A percentile compares a stretch with the other conserved stretches of the same genome.
Conservation (phyloP, 2,888 invertebrate species). For the Pheosia gnoma region DNA sequence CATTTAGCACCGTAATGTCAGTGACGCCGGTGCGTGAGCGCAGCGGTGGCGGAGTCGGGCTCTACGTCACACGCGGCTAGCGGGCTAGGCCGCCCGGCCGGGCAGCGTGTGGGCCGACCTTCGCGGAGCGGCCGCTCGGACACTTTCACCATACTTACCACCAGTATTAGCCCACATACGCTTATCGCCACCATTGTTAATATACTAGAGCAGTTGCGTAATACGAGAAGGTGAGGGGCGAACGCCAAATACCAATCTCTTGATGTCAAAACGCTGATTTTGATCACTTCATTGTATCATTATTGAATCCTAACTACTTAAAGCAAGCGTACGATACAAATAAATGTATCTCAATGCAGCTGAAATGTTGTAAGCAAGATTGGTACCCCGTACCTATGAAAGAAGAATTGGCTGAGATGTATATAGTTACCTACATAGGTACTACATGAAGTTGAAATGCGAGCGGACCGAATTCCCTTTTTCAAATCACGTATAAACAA, state of each 20-base stretch:
- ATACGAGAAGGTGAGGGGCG: conserved; percentile 34
- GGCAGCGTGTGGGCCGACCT: conserved; percentile 52
- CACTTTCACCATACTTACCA: conserved; percentile 70
- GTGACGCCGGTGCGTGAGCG: conserved; percentile 47
- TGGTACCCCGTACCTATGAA: too few relatives aligned
- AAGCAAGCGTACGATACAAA: conserved; percentile 8
- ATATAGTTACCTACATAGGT: too few relatives aligned
- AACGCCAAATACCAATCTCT: conserved; percentile 30
- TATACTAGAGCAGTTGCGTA: conserved; percentile 56
- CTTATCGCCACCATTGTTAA: conserved; percentile 62
- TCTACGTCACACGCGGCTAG: conserved; percentile 26
- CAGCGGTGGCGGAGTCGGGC: conserved; percentile 9
- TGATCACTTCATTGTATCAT: conserved; percentile 14
- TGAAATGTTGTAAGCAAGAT: too few relatives aligned
- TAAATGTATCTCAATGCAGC: not conserved
- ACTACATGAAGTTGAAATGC: too few relatives aligned
- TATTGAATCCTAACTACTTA: conserved; percentile 6
- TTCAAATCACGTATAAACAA: too few relatives aligned
- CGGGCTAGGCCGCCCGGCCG: conserved; percentile 23
- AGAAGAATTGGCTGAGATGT: too few relatives aligned
- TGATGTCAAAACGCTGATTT: conserved; percentile 28
- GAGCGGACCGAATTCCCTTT: too few relatives aligned
- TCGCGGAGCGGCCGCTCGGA: conserved; percentile 51
- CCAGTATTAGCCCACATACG: conserved; percentile 63
- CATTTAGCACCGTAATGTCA: conserved; percentile 62